Base-by-base conservation (phyloP, 2,888 invertebrate species). In the Panopea generosa region DNA sequence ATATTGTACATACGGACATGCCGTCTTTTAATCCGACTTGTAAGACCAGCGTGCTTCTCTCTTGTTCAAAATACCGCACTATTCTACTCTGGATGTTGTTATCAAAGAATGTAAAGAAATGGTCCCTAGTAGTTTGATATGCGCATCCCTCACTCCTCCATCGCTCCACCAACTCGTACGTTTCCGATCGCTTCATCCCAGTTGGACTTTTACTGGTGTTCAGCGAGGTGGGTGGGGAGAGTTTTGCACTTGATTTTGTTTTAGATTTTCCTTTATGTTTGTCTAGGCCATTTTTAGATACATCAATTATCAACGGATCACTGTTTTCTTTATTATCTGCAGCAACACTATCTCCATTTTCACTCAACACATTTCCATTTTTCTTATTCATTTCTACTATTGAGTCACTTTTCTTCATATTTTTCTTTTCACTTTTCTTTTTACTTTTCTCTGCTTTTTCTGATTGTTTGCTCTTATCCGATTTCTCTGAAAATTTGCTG, bases 41-140 rank as follows among this genome's bases (percentile, higher is more conserved):
- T 45, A 91, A 69, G 16, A 91, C 86, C 18, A 91, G 79, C 0
- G 90, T 89, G n/a, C 90, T 90, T 16, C 91, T 76, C 24, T 90
- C 88, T 72, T 91, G 91, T 75, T 91, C 91, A 59, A 91, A 90
- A 74, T 91, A 90, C 66, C 89, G 89, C 61, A 90, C 82, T 43
- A 90, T 81, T 20, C 86, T 78, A 26, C 84, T 86, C 49, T 85
- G 86, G 26, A 85, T 72, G 9, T 74, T 72, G 40, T 82, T 82
- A 40, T 87, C 85, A 24, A 91, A 77, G 56, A 49, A 72, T 16
- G 74, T 67, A 55, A 81, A 81, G 50, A 81, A 81, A 47, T 77
- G 75, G 66, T 77, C 67, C 43, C 81, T 27, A 2, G 72, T 71
- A 16, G 56, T 72, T 43, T 81, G 74, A 59, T 77, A 81, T 26